A percentile compares a stretch with the other conserved stretches of the same genome.
phyloP scores from a whole-genome alignment of 2,797 vertebrate genomes.

The Percopsis omiscomaycus region DNA sequence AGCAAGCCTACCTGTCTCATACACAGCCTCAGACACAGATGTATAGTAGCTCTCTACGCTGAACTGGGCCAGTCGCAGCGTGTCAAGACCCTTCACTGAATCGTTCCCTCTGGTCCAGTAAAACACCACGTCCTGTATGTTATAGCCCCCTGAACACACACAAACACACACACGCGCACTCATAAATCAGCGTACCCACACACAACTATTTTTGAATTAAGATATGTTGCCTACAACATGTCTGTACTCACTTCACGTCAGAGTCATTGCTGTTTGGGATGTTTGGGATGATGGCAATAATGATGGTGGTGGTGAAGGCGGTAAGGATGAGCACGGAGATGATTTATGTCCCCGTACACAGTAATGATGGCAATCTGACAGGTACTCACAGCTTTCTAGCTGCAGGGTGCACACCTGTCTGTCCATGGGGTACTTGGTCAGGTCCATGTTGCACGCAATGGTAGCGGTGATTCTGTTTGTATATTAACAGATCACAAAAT shows the following conservation, averaged over 20 bases:
- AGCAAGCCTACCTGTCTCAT: conserved; percentile 84
- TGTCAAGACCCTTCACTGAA: conserved; percentile 86
- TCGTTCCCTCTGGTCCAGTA: conserved; percentile 93
- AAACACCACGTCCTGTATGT: conserved; percentile 89
- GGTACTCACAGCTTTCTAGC: conserved; percentile 91
- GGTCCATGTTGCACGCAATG: conserved; percentile 91
- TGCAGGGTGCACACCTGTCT: conserved; percentile 91
- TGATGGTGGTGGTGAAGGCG: conserved; percentile 9
- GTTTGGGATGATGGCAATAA: conserved; percentile 19
- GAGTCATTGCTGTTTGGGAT: conserved; percentile 5
- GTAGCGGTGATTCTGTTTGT: conserved; percentile 85
- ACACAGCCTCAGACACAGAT: conserved; percentile 86
- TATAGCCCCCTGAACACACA: conserved; percentile 86
- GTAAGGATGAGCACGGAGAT: conserved; percentile 12
- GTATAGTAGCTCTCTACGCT: conserved; percentile 90
- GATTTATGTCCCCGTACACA: conserved; percentile 19
- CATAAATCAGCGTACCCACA: conserved; percentile 16
- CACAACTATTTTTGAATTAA: neutral
- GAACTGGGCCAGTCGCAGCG: conserved; percentile 86
- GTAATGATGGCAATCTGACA: conserved; percentile 10
- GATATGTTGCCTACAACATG: too few relatives aligned
- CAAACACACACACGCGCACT: conserved; percentile 28
- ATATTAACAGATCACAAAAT: conserved; percentile 23
- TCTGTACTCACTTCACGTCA: conserved; percentile 43
- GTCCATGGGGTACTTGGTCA: conserved; percentile 94